Evolutionary conservation across 2,113 vertebrate species (phyloP).

Genomic region (Neoarius graeffei): DNA sequence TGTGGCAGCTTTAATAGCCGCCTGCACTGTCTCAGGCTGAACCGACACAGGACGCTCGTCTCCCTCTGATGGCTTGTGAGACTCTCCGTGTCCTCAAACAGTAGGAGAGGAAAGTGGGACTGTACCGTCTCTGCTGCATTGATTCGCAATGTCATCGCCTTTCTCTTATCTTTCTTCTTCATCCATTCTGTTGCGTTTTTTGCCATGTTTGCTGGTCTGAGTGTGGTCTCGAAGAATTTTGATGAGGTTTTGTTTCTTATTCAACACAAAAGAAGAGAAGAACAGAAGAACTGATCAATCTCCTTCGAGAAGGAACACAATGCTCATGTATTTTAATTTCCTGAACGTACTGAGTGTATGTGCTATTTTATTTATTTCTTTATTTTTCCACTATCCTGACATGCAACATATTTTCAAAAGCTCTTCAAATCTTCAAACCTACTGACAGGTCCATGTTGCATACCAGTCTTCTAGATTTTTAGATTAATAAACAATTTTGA

Average conservation of each 20-base stretch:
- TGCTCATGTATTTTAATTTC: background rate
- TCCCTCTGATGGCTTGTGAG: background rate
- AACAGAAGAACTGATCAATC: background rate
- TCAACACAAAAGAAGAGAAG: background rate
- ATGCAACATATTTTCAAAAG: too few species aligned
- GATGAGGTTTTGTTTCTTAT: background rate
- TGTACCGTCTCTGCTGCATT: background rate
- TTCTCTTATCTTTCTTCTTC: background rate
- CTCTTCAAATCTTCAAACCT: too few species aligned
- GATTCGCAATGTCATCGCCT: background rate
- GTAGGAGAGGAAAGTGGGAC: background rate
- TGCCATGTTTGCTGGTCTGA: background rate
- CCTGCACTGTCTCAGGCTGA: conserved; percentile 53
- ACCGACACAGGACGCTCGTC: conserved; percentile 55
- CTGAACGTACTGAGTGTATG: background rate
- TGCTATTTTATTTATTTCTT: too few species aligned
- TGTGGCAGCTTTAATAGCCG: conserved; percentile 36
- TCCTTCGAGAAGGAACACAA: background rate
- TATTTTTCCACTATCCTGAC: background rate
- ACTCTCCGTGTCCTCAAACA: too few species aligned
- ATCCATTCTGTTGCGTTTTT: background rate
- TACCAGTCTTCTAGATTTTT: too few species aligned
- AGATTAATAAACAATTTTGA: too few species aligned
- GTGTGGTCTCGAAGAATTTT: background rate
- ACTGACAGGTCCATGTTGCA: too few species aligned